Evolutionary conservation across 2,888 invertebrate genomes (phyloP).

Genomic region (Camptogramma bilineatum): DNA sequence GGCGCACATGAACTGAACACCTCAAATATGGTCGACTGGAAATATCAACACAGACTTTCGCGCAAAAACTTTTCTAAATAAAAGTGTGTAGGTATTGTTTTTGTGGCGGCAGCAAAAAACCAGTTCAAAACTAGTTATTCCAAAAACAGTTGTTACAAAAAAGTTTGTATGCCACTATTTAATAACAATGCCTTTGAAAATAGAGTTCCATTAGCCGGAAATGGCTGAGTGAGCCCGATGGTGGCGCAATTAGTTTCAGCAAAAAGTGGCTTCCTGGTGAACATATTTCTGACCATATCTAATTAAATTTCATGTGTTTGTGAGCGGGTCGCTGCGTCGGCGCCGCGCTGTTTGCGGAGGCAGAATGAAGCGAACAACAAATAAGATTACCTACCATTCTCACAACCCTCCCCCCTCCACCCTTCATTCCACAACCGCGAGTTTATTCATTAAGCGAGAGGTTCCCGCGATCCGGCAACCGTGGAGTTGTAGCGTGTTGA

Average conservation of each 20-base stretch:
- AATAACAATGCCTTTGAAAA: no score
- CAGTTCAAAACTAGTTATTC: no score
- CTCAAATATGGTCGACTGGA: neutral
- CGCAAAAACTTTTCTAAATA: neutral
- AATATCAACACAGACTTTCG: neutral
- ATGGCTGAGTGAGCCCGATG: no score
- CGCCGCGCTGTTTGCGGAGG: slow-evolving; percentile 28
- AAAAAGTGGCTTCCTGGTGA: neutral
- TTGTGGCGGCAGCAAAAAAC: neutral
- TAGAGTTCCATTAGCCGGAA: no score
- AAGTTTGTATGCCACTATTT: no score
- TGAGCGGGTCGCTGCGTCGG: neutral
- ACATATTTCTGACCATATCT: neutral
- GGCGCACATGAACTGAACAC: neutral
- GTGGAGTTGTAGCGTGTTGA: neutral
- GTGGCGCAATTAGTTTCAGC: neutral
- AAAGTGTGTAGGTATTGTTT: slow-evolving; percentile 1
- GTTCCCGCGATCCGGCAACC: neutral
- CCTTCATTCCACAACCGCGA: slow-evolving; percentile 7
- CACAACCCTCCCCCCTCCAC: slow-evolving; percentile 2
- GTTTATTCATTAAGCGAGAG: slow-evolving; percentile 12
- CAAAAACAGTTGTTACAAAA: no score
- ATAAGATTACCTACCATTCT: slow-evolving; percentile 37
- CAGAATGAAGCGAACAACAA: slow-evolving; percentile 37
- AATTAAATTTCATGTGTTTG: neutral